Conservation (phyloP, 2,797 vertebrate genomes). For the Rhinophrynus dorsalis region DNA sequence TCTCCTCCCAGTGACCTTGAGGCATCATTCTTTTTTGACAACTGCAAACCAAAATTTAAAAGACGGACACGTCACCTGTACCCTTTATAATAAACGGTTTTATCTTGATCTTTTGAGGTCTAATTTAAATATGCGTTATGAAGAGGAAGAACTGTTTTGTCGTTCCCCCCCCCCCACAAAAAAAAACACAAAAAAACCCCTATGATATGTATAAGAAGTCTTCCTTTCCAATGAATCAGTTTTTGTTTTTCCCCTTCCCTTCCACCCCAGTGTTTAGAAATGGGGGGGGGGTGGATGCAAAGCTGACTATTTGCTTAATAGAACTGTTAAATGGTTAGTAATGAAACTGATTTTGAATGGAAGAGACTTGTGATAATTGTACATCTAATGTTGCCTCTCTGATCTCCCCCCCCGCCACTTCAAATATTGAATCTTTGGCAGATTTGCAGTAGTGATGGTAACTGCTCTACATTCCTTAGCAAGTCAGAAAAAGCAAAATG, state of each 20-base stretch:
- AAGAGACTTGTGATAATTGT: too few species aligned
- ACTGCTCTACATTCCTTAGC: conserved; percentile 25
- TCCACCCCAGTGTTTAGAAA: too few species aligned
- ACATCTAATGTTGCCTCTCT: neutral
- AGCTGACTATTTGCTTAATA: too few species aligned
- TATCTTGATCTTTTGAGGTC: neutral
- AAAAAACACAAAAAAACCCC: too few species aligned
- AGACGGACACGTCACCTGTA: conserved; percentile 65
- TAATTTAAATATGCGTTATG: conserved; percentile 59
- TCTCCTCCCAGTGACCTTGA: conserved; percentile 82
- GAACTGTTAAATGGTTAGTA: too few species aligned
- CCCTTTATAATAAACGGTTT: conserved; percentile 34
- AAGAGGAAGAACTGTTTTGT: conserved; percentile 54
- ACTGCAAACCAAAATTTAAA: conserved; percentile 68
- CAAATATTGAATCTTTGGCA: neutral
- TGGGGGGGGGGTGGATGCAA: too few species aligned
- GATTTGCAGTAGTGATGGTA: neutral
- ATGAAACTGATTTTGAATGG: too few species aligned
- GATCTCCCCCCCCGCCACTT: neutral
- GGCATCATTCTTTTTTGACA: conserved; percentile 80
- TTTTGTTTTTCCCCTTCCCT: too few species aligned
- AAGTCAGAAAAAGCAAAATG: too few species aligned
- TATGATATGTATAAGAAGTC: too few species aligned
- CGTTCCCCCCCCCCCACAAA: too few species aligned
- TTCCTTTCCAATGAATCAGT: too few species aligned